Base-by-base conservation (phyloP, 1,140 invertebrate species). In the Cherax destructor region DNA sequence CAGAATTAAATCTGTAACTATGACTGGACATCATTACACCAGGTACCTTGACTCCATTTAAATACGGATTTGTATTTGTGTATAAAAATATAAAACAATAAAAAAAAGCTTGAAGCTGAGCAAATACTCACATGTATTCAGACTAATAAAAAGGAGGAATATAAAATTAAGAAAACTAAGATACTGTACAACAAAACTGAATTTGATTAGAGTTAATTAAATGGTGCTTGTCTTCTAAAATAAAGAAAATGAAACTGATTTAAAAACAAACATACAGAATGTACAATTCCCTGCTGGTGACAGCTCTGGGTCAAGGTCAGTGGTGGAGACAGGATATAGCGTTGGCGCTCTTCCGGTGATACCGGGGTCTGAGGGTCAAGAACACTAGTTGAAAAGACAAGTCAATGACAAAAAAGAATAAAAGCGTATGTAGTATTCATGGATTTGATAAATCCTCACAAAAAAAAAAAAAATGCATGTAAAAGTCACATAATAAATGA, bases 301-400 rank as follows among this genome's bases (percentile, higher is more conserved):
- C 65, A 86, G 69, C 69, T 86, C 47, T 86, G 83, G 83, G 83
- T 86, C 83, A 86, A 86, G 83, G 61, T 76, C 69, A 50, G 56
- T 69, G 83, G 83, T 86, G 83, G 49, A 77, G 83, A 86, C 83
- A 86, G 83, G 83, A 74, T 86, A 86, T 52, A 76, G 83, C 69
- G 69, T 16, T 49, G 83, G 83, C 52, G 69, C 72, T 86, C 83
- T 65, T 65, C 83, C 47, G 83, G 83, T 86, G 83, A 86, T 41
- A 74, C 83, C 49, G 83, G 83, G 69, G 83, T 86, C 83, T 86
- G 83, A 77, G 83, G 83, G 83, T 65, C 83, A 76, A 86, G 83
- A 86, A 77, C 50, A 21, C n/a, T 11, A 16, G 21, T 30, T 86
- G 83, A 86, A 56, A 76, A 24, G 72, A 65, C 56, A 76, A 24